Evolutionary conservation across 2,888 invertebrate genomes (phyloP), one percentile per base, ranked within the genome.

Genomic region (Drosophila acutilabella): DNA sequence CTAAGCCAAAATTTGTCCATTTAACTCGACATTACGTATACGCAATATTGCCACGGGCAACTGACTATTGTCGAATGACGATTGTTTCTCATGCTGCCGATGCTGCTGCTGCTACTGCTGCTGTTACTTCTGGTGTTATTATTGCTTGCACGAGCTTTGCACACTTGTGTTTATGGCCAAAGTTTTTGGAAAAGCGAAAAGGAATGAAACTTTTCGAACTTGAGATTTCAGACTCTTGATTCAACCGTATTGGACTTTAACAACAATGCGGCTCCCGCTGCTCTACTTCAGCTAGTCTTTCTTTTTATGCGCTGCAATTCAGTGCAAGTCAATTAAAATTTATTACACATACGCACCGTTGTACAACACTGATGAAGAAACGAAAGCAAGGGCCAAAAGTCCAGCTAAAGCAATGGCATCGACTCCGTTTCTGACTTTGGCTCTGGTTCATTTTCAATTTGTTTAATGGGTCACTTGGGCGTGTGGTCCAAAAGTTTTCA

Each of bases 401-500:
- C 57, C 56, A 14, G 41, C 56, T 64, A 47, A n/a, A 30, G 53
- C n/a, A 56, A 30, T 48, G 30, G 60, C 64, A 5, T 1, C 6
- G 30, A 30, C 8, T 30, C 30, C 30, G 30, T 2, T 6, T 30
- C 7, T 2, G 30, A 8, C 30, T 30, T 2, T 8, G 30, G 1
- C 30, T 62, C 61, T 58, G 58, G 82, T 80, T 82, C 78, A 82
- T 78, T 83, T 83, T 83, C 83, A 88, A 88, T 85, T 85, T 80
- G 87, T 77, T 87, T 88, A 85, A 87, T 88, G 84, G 87, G 84
- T 85, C 85, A 85, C 85, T 87, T 81, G 85, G 81, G 89, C 61
- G 64, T 68, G 67, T 68, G 58, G 66, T 30, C 67, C 67, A 78
- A 74, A 85, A 81, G 64, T 85, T 88, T 88, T 80, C 80, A 83